These are phyloP conservation scores for Orthonevra nobilis DNA, from an alignment of 2,888 invertebrate genomes.

Conservation along the genomic window DNA sequence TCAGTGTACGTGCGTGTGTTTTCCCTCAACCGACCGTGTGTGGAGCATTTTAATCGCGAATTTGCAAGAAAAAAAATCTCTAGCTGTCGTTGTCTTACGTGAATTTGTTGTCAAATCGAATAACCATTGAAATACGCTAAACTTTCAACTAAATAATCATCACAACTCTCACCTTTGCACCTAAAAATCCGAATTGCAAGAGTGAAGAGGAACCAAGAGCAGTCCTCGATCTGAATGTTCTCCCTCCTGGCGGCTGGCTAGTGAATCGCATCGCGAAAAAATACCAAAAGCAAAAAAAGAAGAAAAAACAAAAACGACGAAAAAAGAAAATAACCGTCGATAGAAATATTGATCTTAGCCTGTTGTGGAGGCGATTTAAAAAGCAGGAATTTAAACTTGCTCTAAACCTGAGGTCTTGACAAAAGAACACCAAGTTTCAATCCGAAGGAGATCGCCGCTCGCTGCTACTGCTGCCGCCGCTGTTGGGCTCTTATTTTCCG, in stretches of 20 bases:
- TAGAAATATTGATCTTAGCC: conserved; percentile 60
- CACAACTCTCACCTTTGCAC: conserved; percentile 8
- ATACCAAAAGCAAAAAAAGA: conserved; percentile 32
- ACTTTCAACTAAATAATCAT: conserved; percentile 7
- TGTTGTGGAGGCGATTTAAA: conserved; percentile 6
- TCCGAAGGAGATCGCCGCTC: conserved; percentile 24
- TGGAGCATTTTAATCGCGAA: conserved; percentile 63
- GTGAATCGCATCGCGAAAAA: conserved; percentile 72
- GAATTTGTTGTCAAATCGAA: conserved; percentile 40
- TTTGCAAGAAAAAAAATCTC: conserved; percentile 54
- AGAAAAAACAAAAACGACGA: conserved; percentile 11
- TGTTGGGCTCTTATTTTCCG: background rate
- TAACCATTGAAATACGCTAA: conserved; percentile 18
- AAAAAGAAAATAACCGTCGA: conserved; percentile 37
- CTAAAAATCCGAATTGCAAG: conserved; percentile 7
- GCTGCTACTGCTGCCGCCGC: too few relatives aligned
- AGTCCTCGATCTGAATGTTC: conserved; percentile 36
- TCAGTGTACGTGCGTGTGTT: conserved; percentile 51
- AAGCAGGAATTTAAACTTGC: too few relatives aligned
- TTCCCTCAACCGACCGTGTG: conserved; percentile 52
- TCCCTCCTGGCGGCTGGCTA: conserved; percentile 73
- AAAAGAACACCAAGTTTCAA: conserved; percentile 34
- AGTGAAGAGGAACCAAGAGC: conserved; percentile 37
- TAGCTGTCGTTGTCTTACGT: conserved; percentile 28
- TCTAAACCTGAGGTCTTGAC: conserved; percentile 13